Evolutionary conservation across 2,113 vertebrate genomes (phyloP), one percentile per base, ranked within the genome.

Genomic region (Aegotheles bennettii): DNA sequence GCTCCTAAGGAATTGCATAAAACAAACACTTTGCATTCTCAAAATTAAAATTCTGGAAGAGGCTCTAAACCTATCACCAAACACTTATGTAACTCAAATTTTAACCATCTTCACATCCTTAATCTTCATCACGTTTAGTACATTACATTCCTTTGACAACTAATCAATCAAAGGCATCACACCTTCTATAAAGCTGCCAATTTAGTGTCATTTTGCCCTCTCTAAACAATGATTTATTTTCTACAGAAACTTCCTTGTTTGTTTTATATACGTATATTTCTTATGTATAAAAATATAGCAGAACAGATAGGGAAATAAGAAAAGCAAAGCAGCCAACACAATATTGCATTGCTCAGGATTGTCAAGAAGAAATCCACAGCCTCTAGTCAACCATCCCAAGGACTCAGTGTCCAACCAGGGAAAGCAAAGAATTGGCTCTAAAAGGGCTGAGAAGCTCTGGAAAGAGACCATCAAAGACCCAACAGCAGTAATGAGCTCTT

Each of bases 111-210:
- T 96, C 87, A 59, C 67, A 94, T 96, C 76, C 93, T 97, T 97
- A 89, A 97, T 97, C 88, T 95, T 95, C 87, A 89, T 94, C 82
- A 48, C 86, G 79, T 95, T 97, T 95, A 96, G 91, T 96, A 92
- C 87, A 95, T 96, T 89, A 97, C 92, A 93, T 96, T 96, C 85
- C 95, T 97, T 94, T 95, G 95, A 97, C 90, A 97, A 97, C 59
- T 96, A 95, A 97, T 98, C 94, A 95, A 95, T 98, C 97, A 97
- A 96, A 97, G 80, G 87, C 95, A 93, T 96, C 94, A 36, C 81
- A 92, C 85, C 87, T 89, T 94, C 94, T 91, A 56, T 93, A 96
- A 97, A 96, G 83, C 96, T 97, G 91, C 45, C 89, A 97, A 94
- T 95, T 97, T 61, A 73, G 67, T 89, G 87, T 98, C 84, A 93